Base-by-base conservation (phyloP, 2,797 vertebrate genomes). In the Rhabdophis nuchalis region DNA sequence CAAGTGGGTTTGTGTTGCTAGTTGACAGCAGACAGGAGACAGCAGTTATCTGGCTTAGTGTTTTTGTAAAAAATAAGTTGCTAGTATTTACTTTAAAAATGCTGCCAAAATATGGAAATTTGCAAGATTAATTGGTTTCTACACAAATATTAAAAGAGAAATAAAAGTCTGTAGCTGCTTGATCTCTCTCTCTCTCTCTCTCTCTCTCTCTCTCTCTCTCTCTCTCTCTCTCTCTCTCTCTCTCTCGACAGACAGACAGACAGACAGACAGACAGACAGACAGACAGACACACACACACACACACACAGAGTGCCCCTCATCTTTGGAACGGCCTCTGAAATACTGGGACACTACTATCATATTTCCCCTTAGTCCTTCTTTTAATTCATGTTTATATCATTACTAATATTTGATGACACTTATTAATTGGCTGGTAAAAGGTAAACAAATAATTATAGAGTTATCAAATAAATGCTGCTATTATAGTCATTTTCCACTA, bases 381-480 rank as follows among this genome's bases (percentile, higher is more conserved):
- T 46, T 57, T 72, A 58, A 56, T 92, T 85, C 60, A 86, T 85
- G 57, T 82, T 82, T 57, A 85, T 85, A 32, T 14, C 87, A 89
- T 29, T 85, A 50, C 25, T 86, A 86, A n/a, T 85, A 56, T 86
- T 92, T 52, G 13, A 90, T 50, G 53, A 29, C 29, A 92, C 57
- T 41, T 86, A 57, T 90, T 86, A 86, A 92, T 64, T 50, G 60
- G 41, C 60, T 87, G 32, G 52, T 57, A 57, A 86, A 89, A 86
- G 89, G 50, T 90, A 86, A 86, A 53, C 52, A 86, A 86, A 89
- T 86, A 56, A 57, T 89, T 90, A 57, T 86, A 61, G 18, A 61
- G 36, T 90, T 86, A 58, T 56, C 36, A 86, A 89, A 89, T 85
- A 92, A 54, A 92, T 89, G 57, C 20, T 85, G 87, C 87, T 61